Base-by-base conservation (phyloP, 2,797 vertebrate species). In the Spinibarbus caldwelli region DNA sequence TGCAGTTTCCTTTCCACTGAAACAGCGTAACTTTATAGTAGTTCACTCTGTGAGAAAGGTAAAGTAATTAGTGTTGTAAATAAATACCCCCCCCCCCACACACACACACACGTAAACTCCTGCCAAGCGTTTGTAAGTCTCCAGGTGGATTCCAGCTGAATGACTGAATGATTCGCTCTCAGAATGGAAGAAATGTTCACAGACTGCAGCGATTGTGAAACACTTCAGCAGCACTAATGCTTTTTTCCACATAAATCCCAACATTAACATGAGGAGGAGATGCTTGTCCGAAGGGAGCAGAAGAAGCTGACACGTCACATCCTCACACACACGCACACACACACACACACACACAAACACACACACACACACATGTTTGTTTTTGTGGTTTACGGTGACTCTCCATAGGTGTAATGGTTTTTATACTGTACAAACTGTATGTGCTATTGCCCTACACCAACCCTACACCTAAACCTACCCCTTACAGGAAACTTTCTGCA, bases 61-160 rank as follows among this genome's bases (percentile, higher is more conserved):
- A 68, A 70, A 43, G 38, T 71, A 43, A 36, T 21, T 11, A 36
- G 31, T 67, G 17, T 17, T 67, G 54, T 59, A 59, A 59, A 26
- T 67, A 38, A 38, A 70, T 14, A 43, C 67, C 21, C 36, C 4
- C 36, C 5, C 17, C 9, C 64, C 15, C 68, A 43, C 21, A 70
- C 36, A 12, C 19, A 12, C 36, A 23, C 36, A 73, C 71, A 11
- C 4, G 10, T 73, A 73, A 49, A 29, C 45, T 85, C 87, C 86
- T 71, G 87, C 91, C 86, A 89, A 86, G 90, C 79, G 85, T 89
- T 87, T 85, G 43, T 21, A 72, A 78, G 89, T 93, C 84, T 87
- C 88, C 86, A 67, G 71, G 90, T 87, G 90, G 91, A 94, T 92
- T 91, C 91, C 90, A 86, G 12, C 34, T 49, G 26, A 75, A 73